Conservation (phyloP, 1,140 invertebrate species). For the Dufourea novaeangliae region DNA sequence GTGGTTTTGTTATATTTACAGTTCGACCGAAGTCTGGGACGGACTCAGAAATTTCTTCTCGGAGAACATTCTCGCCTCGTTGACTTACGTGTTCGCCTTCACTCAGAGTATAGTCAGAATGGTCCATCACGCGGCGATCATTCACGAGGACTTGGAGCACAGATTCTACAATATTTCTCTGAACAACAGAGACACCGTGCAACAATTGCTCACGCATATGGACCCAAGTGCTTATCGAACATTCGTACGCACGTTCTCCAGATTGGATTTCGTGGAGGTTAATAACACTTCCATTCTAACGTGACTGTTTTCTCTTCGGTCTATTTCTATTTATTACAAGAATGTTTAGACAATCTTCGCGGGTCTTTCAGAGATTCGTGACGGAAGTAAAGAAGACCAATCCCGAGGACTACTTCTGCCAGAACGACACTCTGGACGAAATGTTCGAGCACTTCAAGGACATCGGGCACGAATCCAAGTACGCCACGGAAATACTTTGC, state of each 20-base stretch:
- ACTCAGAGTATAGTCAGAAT: slow-evolving; percentile 68
- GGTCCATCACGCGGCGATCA: slow-evolving; percentile 70
- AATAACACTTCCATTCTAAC: too few species aligned
- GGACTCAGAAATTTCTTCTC: slow-evolving; percentile 66
- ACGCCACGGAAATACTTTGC: slow-evolving; percentile 78
- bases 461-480: slow-evolving; percentile 61
- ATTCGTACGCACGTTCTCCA: slow-evolving; percentile 67
- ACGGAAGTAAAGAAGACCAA: slow-evolving; percentile 34
- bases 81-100: slow-evolving; percentile 69
- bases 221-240: slow-evolving; percentile 68
- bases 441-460: slow-evolving; percentile 79
- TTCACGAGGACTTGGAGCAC: slow-evolving; percentile 66
- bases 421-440: slow-evolving; percentile 75
- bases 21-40: slow-evolving; percentile 67
- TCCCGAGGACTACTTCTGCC: slow-evolving; percentile 80
- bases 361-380: slow-evolving; percentile 61
- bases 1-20: slow-evolving; percentile 28
- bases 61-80: slow-evolving; percentile 63
- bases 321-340: not conserved
- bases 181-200: slow-evolving; percentile 66
- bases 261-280: slow-evolving; percentile 69
- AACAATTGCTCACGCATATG: slow-evolving; percentile 67
- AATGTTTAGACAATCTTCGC: not conserved
- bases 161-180: slow-evolving; percentile 67
- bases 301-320: too few species aligned